Evolutionary conservation across 2,113 vertebrate genomes (phyloP), one percentile per base, ranked within the genome.

Genomic region (Eptatretus burgeri): DNA sequence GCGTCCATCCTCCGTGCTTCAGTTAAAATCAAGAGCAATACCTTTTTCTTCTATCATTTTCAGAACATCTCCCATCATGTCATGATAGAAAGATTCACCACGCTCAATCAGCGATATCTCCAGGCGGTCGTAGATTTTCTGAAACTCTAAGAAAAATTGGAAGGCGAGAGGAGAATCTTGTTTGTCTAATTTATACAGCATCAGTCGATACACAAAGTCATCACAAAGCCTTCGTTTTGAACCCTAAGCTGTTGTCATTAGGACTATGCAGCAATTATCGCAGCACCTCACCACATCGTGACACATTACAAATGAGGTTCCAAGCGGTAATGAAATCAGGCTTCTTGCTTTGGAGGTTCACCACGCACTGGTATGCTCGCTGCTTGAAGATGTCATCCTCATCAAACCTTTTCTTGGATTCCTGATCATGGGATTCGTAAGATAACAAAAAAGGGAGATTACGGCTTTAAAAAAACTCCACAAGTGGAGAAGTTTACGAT

Each of bases 321-420:
- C 91, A 98, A 13, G 75, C 91, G 69, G 82, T 83, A 62, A 83
- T 78, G 76, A 98, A 80, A 17, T 85, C 78, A 0, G 81, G 77
- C n/a, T 78, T 79, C 75, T 84, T 93, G 77, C 82, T 84, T 79
- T 98, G 91, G 64, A 98, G 80, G 17, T 75, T 72, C 70, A 98
- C 86, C 14, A 98, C 91, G 63, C 89, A 94, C 67, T 81, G 79
- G 66, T 98, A 96, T 2, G 85, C 89, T 56, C 79, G 76, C 67
- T 82, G 93, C 76, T 95, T 95, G 64, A 98, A 98, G 3, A 79
- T 84, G 67, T 94, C 87, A 8, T 96, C 89, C 1, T 77, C 77
- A 68, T 98, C 91, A 69, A 98, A 98, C 9, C 91, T 80, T 72
- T 81, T 84, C 74, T 98, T 98, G 2, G 91, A 98, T 71, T 93